A percentile compares a stretch with the other conserved stretches of the same genome.
Evolutionary conservation across 2,113 vertebrate species (phyloP).

Genomic region (Hippocampus zosterae): DNA sequence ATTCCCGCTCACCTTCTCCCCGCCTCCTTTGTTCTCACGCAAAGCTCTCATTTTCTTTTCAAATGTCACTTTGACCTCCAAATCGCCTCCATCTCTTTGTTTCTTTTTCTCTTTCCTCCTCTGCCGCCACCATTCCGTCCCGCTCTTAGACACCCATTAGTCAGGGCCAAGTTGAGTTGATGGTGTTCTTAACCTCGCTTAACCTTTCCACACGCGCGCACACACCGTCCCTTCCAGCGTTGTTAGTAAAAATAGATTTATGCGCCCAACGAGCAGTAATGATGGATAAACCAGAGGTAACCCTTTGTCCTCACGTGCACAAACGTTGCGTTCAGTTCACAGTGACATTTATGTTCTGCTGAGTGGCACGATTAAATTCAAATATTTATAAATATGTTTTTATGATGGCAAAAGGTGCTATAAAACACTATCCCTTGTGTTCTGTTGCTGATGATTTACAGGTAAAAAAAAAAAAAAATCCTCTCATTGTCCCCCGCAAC

Average conservation of each 20-base stretch:
- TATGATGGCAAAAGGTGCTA: not conserved
- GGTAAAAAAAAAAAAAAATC: not conserved
- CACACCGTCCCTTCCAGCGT: constrained; percentile 46
- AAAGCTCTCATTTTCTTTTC: not conserved
- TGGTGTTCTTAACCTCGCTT: constrained; percentile 72
- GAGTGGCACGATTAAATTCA: not conserved
- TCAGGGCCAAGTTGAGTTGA: constrained; percentile 73
- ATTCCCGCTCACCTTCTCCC: constrained; percentile 3
- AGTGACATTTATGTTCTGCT: not conserved
- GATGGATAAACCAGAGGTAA: constrained; percentile 67
- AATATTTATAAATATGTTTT: not conserved
- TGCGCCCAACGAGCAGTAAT: constrained; percentile 58
- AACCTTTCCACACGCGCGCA: constrained; percentile 47
- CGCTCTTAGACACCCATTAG: constrained; percentile 67
- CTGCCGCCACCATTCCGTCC: constrained; percentile 27
- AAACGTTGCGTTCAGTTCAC: not conserved
- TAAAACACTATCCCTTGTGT: not conserved
- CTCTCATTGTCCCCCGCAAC: not conserved
- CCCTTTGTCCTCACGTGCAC: constrained; percentile 49
- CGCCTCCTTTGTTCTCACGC: not conserved
- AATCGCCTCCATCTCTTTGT: constrained; percentile 51
- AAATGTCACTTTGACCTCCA: constrained; percentile 47
- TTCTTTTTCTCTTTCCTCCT: constrained; percentile 38
- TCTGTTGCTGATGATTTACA: not conserved
- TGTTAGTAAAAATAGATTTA: constrained; percentile 70